Evolutionary conservation across 2,888 invertebrate species (phyloP), one percentile per base, ranked within the genome.

Genomic region (Nephrotoma guestfalica): DNA sequence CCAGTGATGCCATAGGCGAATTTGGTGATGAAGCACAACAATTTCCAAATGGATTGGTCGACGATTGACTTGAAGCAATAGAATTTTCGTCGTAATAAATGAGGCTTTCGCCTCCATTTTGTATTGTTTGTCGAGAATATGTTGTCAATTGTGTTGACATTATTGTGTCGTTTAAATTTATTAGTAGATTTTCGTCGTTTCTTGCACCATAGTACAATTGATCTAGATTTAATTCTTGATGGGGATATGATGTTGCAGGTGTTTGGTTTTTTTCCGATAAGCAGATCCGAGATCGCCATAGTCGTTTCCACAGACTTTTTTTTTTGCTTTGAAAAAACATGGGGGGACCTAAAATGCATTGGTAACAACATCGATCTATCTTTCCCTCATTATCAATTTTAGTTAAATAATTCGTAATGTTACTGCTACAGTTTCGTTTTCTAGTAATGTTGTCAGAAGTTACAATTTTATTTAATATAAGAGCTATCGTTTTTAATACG

Each of bases 321-420:
- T 88, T 89, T 88, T 88, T 90, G 89, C 89, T 90, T 91, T 89
- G 90, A 91, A 91, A 88, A 86, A 90, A 90, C 92, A 91, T 91
- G 91, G 91, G 91, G 90, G 90, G 90, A 90, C 91, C 90, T 90
- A 90, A 91, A 91, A 90, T 91, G 90, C 91, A 90, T 90, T 91
- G 91, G 91, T 91, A 91, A 91, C 92, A 91, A 91, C 92, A 91
- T 92, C 90, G 90, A 92, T 91, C 90, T 91, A 91, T 89, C 90
- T 90, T 90, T 90, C 90, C 90, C 89, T 90, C 92, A 91, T 91
- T 91, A 90, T 91, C 90, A 90, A 90, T 89, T 89, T 87, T 71
- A 84, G 51, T 57, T 13, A 85, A 85, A 86, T 87, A 86, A 87
- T 87, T 41, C 86, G 86, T 86, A 85, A 83, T 84, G 51, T 86